These are phyloP conservation scores for Catocala sponsa DNA, from an alignment of 2,888 invertebrate species.

Conservation along the genomic window DNA sequence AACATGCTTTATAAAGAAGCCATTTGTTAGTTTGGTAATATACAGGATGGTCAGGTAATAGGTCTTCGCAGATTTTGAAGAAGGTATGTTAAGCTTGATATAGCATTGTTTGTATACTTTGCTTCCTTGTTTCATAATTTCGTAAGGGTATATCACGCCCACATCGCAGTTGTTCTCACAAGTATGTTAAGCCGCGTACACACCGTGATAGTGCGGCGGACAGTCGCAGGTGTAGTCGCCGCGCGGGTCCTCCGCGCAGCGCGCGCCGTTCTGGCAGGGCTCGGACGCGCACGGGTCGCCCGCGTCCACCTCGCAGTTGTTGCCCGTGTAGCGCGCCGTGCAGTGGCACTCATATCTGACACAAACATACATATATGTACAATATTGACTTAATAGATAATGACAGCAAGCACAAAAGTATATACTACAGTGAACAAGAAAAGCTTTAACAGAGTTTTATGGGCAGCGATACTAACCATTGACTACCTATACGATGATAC, in stretches of 20 bases:
- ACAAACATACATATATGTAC: not conserved
- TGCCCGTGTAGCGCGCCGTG: constrained; percentile 94
- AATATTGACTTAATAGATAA: not conserved
- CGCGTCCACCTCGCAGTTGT: constrained; percentile 95
- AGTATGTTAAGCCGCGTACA: not conserved
- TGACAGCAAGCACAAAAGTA: not conserved
- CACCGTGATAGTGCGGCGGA: constrained; percentile 90
- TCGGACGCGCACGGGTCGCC: constrained; percentile 91
- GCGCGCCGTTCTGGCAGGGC: constrained; percentile 92
- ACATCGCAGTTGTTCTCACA: too few relatives aligned
- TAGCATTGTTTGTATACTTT: too few relatives aligned
- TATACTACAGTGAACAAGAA: not conserved
- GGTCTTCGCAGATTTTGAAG: too few relatives aligned
- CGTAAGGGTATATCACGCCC: too few relatives aligned
- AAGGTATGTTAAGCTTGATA: too few relatives aligned
- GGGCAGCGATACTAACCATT: too few relatives aligned
- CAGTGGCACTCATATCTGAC: constrained; percentile 94
- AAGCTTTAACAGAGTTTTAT: too few relatives aligned
- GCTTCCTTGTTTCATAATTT: too few relatives aligned
- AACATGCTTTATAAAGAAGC: too few relatives aligned
- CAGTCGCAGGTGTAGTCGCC: constrained; percentile 93
- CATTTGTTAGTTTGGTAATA: too few relatives aligned
- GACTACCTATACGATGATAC: too few relatives aligned
- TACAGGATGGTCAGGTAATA: too few relatives aligned
- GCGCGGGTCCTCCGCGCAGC: constrained; percentile 87